Conservation (phyloP, 1,140 invertebrate species). For the Rhagoletis zephyria region DNA sequence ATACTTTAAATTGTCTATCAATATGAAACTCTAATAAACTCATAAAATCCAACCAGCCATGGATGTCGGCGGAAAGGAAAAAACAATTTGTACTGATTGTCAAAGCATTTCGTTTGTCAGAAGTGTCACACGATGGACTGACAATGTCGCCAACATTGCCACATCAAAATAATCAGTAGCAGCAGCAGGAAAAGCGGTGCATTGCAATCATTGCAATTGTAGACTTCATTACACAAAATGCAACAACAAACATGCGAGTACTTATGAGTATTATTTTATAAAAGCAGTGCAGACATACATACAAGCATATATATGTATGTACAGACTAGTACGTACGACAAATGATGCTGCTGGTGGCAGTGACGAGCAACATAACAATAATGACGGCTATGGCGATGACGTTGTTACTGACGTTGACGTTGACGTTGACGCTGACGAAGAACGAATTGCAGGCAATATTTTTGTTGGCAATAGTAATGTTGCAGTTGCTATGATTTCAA, state of each 20-base stretch:
- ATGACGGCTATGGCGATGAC: background rate
- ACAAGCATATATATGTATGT: too few species aligned
- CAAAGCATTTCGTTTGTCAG: conserved; percentile 37
- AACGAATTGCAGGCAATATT: background rate
- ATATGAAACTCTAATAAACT: conserved; percentile 23
- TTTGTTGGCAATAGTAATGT: conserved; percentile 25
- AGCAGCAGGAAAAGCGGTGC: background rate
- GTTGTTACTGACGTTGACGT: background rate
- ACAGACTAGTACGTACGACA: background rate
- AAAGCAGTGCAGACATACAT: background rate
- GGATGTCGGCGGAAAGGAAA: conserved; percentile 1
- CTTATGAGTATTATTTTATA: conserved; percentile 16
- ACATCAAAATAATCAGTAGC: conserved; percentile 28
- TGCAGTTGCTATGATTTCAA: conserved; percentile 4
- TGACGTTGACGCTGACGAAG: conserved; percentile 10
- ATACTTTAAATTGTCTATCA: background rate
- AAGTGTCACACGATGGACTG: conserved; percentile 34
- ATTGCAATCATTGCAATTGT: conserved; percentile 41
- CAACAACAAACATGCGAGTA: background rate
- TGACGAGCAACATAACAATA: background rate
- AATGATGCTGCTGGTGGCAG: background rate
- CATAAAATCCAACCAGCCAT: conserved; percentile 47
- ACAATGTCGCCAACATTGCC: conserved; percentile 39
- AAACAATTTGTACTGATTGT: conserved; percentile 45
- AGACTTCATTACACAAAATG: background rate